These are phyloP conservation scores for Clamator glandarius DNA, from an alignment of 2,797 vertebrate genomes.

Conservation along the genomic window DNA sequence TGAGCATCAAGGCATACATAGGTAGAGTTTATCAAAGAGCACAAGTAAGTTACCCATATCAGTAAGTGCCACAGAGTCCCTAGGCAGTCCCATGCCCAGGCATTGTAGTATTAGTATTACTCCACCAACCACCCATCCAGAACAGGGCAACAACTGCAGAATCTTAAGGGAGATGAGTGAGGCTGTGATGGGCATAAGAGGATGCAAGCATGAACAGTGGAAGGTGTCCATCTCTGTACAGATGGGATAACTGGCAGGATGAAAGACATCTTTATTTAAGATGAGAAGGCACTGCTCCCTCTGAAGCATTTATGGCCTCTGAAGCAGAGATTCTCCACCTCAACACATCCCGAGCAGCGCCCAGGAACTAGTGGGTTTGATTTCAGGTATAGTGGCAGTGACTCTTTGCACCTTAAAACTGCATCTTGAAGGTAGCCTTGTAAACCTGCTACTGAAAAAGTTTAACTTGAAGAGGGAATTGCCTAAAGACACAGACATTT, in stretches of 20 bases:
- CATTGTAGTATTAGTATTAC: background rate
- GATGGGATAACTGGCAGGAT: background rate
- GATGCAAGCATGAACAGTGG: background rate
- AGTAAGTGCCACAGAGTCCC: background rate
- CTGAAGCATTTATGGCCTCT: background rate
- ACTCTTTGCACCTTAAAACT: background rate
- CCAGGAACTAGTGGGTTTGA: background rate
- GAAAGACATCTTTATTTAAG: background rate
- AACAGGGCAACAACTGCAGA: background rate
- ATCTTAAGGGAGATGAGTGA: background rate
- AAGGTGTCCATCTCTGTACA: background rate
- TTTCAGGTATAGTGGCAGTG: background rate
- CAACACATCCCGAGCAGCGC: background rate
- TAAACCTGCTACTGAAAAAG: background rate
- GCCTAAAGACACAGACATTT: background rate
- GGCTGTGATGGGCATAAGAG: background rate
- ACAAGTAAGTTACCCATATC: conserved; percentile 9
- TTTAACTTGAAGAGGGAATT: background rate
- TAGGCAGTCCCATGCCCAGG: background rate
- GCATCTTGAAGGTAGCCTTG: background rate
- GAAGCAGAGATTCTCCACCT: background rate
- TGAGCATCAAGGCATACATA: background rate
- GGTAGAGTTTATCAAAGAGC: background rate
- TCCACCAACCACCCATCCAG: background rate
- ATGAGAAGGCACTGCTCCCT: background rate